A percentile compares a stretch with the other conserved stretches of the same genome.
phyloP scores from a whole-genome alignment of 2,888 invertebrate genomes.

The Drosophila tripunctata region DNA sequence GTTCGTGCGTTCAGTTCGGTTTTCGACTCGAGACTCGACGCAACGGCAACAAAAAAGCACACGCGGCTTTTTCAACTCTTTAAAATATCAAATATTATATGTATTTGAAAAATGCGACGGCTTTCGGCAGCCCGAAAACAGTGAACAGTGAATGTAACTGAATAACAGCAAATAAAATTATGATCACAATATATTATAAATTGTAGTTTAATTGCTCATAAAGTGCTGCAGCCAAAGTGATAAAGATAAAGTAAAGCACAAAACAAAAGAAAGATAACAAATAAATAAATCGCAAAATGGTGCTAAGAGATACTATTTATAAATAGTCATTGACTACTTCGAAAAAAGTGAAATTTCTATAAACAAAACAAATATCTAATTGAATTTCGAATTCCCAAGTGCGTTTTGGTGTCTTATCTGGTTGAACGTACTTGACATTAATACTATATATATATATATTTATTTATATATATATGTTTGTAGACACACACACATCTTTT shows the following conservation, averaged over 20 bases:
- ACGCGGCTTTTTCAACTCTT: constrained; percentile 37
- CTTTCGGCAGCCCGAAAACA: constrained; percentile 19
- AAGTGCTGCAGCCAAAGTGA: constrained; percentile 5
- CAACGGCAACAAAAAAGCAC: constrained; percentile 23
- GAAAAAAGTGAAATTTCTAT: constrained; percentile 42
- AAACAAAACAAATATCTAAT: constrained; percentile 11
- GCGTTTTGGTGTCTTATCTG: constrained; percentile 42
- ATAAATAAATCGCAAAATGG: background rate
- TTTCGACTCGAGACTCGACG: constrained; percentile 65
- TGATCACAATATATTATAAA: constrained; percentile 24
- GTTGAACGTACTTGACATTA: constrained; percentile 45
- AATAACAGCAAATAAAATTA: constrained; percentile 18
- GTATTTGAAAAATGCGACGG: constrained; percentile 37
- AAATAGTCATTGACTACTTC: constrained; percentile 40
- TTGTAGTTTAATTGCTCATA: background rate
- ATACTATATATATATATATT: constrained; percentile 11
- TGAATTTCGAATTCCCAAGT: constrained; percentile 33
- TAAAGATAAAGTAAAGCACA: constrained; percentile 12
- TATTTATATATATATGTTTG: no score
- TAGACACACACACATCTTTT: constrained; percentile 13
- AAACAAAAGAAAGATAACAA: background rate
- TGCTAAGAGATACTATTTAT: constrained; percentile 21
- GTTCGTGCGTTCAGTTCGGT: constrained; percentile 66
- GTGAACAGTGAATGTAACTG: constrained; percentile 18
- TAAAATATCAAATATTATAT: constrained; percentile 17